Base-by-base conservation (phyloP, 2,113 vertebrate genomes). In the Eudorcas thomsonii region DNA sequence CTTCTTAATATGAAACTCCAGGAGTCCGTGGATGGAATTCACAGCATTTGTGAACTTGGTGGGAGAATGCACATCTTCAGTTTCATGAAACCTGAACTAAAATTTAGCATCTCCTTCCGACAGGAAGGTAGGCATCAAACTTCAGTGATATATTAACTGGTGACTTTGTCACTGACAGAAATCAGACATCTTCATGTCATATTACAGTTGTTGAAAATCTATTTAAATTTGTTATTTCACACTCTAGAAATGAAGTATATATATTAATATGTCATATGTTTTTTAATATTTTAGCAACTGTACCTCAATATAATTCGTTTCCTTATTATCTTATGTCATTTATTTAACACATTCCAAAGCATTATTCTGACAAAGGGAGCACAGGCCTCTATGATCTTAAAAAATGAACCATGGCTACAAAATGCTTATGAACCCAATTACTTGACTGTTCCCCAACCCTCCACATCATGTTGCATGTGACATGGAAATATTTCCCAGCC, bases 41-140 rank as follows among this genome's bases (percentile, higher is more conserved):
- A 94, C 36, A 30, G 23, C 6, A 93, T n/a, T 11, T 80, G 7
- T 89, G 57, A 93, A 64, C 36, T 43, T 64, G 6, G 33, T 36
- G 10, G 26, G 12, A 80, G 82, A 77, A 88, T n/a, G 59, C 6
- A 16, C 25, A n/a, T 54, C 60, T 93, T 89, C 39, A 91, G 3
- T 57, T 94, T 93, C 21, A 93, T 5, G 94, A 80, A 83, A 67
- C 36, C 80, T 93, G n/a, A 94, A 62, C n/a, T 82, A 87, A 62
- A 89, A 82, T 55, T 89, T 64, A 74, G 21, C 43, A 91, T 67
- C 80, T 82, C 10, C 15, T 86, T 91, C 12, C 3, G 7, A 67
- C 57, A 87, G 43, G 5, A 52, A 64, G 39, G 15, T 33, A 80
- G 45, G 7, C 52, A 62, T 90, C 26, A 96, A 82, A 88, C 11